Conservation (phyloP, 2,113 vertebrate species). For the Antigone vipio region DNA sequence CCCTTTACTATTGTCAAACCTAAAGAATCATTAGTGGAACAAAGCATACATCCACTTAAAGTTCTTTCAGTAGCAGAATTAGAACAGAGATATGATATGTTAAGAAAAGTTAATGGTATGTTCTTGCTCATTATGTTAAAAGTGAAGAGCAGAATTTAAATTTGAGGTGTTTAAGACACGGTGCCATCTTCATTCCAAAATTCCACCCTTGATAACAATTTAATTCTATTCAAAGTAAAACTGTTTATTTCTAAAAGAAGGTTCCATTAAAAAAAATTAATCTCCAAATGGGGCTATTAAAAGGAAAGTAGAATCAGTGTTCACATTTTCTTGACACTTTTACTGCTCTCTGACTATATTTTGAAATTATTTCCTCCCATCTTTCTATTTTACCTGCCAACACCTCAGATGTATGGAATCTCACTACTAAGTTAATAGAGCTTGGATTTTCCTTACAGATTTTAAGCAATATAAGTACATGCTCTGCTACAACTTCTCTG, state of each 20-base stretch:
- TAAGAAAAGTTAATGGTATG: background rate
- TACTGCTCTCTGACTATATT: background rate
- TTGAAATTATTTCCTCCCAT: background rate
- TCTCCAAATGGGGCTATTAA: background rate
- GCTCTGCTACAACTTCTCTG: background rate
- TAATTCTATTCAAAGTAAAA: background rate
- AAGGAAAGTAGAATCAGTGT: background rate
- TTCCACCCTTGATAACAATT: background rate
- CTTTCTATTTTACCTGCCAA: background rate
- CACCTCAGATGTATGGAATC: background rate
- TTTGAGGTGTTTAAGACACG: background rate
- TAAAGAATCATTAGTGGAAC: background rate
- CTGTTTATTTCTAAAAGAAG: background rate
- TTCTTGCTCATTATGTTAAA: background rate
- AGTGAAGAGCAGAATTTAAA: background rate
- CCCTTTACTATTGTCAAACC: background rate
- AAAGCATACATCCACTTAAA: background rate
- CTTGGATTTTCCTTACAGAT: background rate
- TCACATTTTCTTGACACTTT: background rate
- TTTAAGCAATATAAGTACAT: fast-evolving
- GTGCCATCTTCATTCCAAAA: background rate
- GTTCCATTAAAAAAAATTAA: background rate
- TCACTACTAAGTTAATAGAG: background rate
- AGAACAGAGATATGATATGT: background rate
- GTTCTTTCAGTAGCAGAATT: background rate